Conservation (phyloP, 2,113 vertebrate species). For the Mystacornis crossleyi region DNA sequence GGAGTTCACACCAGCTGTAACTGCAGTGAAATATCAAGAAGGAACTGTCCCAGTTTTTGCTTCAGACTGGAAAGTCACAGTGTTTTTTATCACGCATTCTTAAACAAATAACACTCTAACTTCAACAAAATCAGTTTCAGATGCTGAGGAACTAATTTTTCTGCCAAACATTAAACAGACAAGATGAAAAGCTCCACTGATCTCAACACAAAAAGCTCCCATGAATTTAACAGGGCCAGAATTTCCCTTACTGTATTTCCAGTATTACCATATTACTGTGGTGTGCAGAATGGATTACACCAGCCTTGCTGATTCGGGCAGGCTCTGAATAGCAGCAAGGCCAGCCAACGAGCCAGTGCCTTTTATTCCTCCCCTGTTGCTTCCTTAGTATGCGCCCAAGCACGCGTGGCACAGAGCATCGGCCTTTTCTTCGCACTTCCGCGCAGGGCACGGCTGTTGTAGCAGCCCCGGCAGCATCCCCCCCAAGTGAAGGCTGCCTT, state of each 20-base stretch:
- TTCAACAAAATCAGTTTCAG: not conserved
- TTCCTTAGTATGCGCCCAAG: conserved; percentile 31
- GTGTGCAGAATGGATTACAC: not conserved
- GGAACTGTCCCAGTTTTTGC: not conserved
- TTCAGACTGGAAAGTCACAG: not conserved
- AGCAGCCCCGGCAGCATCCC: not conserved
- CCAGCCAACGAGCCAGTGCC: not conserved
- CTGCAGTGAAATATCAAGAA: not conserved
- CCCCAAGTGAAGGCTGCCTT: not conserved
- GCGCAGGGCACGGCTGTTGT: rapidly evolving
- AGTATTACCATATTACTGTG: not conserved
- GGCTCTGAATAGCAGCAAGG: not conserved
- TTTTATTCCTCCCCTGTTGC: not conserved
- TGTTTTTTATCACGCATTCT: not conserved
- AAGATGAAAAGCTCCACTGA: not conserved
- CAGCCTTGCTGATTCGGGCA: not conserved
- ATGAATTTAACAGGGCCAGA: rapidly evolving
- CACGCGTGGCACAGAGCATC: not conserved
- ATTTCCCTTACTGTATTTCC: not conserved
- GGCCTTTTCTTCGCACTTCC: not conserved
- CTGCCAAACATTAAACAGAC: not conserved
- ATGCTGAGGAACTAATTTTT: not conserved
- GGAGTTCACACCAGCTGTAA: not conserved
- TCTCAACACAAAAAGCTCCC: not conserved
- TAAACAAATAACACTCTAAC: not conserved